Evolutionary conservation across 1,140 invertebrate species (phyloP).

Genomic region (Hypothenemus hampei): DNA sequence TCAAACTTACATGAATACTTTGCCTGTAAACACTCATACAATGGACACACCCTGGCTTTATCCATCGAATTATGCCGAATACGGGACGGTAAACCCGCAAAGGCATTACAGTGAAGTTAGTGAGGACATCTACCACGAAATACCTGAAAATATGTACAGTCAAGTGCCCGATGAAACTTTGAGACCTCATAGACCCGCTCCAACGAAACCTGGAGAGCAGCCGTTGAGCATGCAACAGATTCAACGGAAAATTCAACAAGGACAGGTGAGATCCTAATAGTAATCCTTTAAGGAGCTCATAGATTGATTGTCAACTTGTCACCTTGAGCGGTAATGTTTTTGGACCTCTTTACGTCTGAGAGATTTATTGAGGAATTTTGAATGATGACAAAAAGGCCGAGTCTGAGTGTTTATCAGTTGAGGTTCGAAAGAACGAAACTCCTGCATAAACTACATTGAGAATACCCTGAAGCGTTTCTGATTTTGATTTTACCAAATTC

Average conservation of each 20-base stretch:
- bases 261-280: constrained; percentile 40
- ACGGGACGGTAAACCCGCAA: constrained; percentile 3
- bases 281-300: too few species aligned
- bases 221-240: constrained; percentile 45
- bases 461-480: constrained; percentile 21
- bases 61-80: constrained; percentile 1
- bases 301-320: too few species aligned
- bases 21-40: not conserved
- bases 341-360: too few species aligned
- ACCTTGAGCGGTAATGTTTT: too few species aligned
- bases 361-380: too few species aligned
- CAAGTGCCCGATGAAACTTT: constrained; percentile 38
- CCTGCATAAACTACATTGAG: constrained; percentile 8
- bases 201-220: constrained; percentile 37
- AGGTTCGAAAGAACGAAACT: constrained; percentile 13
- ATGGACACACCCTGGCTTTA: constrained; percentile 30
- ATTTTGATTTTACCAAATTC: too few species aligned
- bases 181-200: constrained; percentile 44
- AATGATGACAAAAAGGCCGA: constrained; percentile 24
- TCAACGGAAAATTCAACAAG: constrained; percentile 43
- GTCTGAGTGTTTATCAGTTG: constrained; percentile 14
- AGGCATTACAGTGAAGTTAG: constrained; percentile 40
- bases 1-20: not conserved
- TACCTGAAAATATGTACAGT: constrained; percentile 43
- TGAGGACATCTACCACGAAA: constrained; percentile 40